Evolutionary conservation across 2,888 invertebrate genomes (phyloP).

Genomic region (Pogonocherus hispidulus): DNA sequence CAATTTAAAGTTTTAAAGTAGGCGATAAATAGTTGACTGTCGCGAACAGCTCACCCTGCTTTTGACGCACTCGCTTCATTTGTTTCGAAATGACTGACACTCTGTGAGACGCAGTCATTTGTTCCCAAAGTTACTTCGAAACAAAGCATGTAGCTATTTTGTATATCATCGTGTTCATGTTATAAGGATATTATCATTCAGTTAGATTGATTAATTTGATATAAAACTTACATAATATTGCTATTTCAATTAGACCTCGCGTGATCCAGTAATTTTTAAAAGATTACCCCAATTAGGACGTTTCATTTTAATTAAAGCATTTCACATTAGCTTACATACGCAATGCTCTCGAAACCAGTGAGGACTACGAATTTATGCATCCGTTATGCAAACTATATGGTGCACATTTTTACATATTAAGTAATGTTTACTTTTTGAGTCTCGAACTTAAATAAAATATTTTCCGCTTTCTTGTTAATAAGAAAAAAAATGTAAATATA

Average conservation of each 20-base stretch:
- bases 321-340: slow-evolving; percentile 1
- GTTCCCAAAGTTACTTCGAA: slow-evolving; percentile 35
- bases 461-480: no score
- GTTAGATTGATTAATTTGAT: slow-evolving; percentile 35
- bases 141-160: slow-evolving; percentile 25
- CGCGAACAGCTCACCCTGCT: slow-evolving; percentile 48
- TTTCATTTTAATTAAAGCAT: slow-evolving; percentile 16
- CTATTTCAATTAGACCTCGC: slow-evolving; percentile 31
- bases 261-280: slow-evolving; percentile 22
- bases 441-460: no score
- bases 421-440: no score
- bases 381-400: not conserved
- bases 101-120: slow-evolving; percentile 44
- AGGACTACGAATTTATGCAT: not conserved
- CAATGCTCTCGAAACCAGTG: not conserved
- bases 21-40: slow-evolving; percentile 57
- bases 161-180: slow-evolving; percentile 26
- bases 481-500: no score
- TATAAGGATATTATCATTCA: slow-evolving; percentile 25
- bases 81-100: slow-evolving; percentile 51
- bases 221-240: slow-evolving; percentile 28
- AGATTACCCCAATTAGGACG: slow-evolving; percentile 21
- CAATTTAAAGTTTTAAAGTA: slow-evolving; percentile 52
- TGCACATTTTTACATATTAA: not conserved
- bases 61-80: slow-evolving; percentile 53